phyloP scores from a whole-genome alignment of 2,888 invertebrate species.

The Acanthococcus lagerstroemiae region DNA sequence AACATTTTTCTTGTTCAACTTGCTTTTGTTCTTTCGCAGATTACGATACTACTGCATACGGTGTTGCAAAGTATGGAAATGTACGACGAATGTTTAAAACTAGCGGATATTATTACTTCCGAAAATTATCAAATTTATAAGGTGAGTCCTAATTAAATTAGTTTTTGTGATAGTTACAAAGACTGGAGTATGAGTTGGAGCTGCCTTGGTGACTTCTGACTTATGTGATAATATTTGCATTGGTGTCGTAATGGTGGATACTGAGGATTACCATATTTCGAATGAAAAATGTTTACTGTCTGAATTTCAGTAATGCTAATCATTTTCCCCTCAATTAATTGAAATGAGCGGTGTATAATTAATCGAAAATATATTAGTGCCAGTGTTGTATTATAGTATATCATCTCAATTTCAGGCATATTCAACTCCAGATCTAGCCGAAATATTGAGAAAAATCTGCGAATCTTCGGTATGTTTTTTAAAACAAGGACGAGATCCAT shows the following conservation, averaged over 20 bases:
- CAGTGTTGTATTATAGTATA: no score
- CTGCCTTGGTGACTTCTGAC: slow-evolving; percentile 17
- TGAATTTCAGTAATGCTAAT: no score
- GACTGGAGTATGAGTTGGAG: not conserved
- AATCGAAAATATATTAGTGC: no score
- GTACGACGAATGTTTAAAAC: slow-evolving; percentile 63
- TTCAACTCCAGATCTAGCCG: slow-evolving; percentile 62
- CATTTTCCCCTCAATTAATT: no score
- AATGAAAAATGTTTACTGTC: no score
- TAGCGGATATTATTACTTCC: slow-evolving; percentile 68
- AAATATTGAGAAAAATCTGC: slow-evolving; percentile 63
- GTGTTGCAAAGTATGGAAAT: slow-evolving; percentile 67
- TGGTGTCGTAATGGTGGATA: no score
- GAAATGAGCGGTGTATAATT: no score
- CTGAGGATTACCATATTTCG: no score
- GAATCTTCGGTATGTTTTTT: slow-evolving; percentile 67
- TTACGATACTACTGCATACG: slow-evolving; percentile 64
- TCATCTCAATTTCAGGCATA: slow-evolving; percentile 49
- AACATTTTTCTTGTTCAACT: not conserved
- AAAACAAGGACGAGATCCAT: slow-evolving; percentile 69
- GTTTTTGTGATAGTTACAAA: not conserved
- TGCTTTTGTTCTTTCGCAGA: slow-evolving; percentile 35
- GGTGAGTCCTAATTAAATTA: slow-evolving; percentile 43
- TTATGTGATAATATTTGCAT: no score
- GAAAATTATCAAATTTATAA: slow-evolving; percentile 71